Evolutionary conservation across 2,888 invertebrate genomes (phyloP).

Genomic region (Cephus sareptanus): DNA sequence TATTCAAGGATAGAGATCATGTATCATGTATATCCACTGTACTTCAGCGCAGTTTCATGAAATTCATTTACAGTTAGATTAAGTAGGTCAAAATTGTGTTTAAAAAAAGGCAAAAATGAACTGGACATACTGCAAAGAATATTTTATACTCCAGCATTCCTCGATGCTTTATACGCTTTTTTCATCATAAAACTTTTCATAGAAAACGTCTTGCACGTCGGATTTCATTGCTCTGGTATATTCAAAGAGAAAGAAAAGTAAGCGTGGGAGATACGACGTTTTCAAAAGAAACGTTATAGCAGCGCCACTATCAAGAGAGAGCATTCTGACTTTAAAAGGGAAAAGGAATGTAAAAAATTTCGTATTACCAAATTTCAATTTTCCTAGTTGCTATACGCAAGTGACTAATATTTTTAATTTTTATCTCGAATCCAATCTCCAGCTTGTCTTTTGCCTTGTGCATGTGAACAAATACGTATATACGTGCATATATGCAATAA

Average conservation of each 20-base stretch:
- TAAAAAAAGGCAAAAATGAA: not conserved
- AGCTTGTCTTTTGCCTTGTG: not conserved
- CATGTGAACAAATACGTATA: not conserved
- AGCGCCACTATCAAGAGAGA: not conserved
- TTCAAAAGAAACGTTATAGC: not conserved
- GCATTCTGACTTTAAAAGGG: not conserved
- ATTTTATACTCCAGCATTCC: not conserved
- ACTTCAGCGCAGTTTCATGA: not conserved
- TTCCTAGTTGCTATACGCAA: not conserved
- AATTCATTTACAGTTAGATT: not conserved
- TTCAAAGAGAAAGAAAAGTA: not conserved
- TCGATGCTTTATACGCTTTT: not conserved
- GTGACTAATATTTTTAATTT: not conserved
- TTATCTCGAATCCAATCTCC: not conserved
- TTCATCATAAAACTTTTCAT: not conserved
- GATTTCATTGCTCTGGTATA: not conserved
- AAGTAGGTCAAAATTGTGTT: not conserved
- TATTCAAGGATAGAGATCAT: not conserved
- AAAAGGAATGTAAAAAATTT: not conserved
- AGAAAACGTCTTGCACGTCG: not conserved
- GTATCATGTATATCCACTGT: not conserved
- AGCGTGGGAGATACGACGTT: not conserved
- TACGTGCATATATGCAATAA: not conserved
- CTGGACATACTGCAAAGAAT: not conserved
- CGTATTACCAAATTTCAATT: not conserved